Evolutionary conservation across 1,140 invertebrate genomes (phyloP), one percentile per base, ranked within the genome.

Genomic region (Lepidurus couesii): DNA sequence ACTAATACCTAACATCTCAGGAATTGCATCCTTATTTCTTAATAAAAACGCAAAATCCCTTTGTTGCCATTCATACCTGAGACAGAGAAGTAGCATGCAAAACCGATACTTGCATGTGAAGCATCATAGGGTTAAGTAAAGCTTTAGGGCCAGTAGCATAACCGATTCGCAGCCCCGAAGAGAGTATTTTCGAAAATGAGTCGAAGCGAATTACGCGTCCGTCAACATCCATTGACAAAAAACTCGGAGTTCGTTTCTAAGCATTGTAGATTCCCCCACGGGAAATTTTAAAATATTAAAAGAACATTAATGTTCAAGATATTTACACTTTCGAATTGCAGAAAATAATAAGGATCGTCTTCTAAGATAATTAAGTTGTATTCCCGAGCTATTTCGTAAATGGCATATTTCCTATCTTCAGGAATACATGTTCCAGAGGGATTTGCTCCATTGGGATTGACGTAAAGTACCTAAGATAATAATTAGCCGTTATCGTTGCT

Each of bases 311-410:
- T 76, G 0, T 24, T 34, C 47, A 43, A 80, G 76, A 73, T 34
- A 73, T 73, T 75, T 81, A 86, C 84, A 81, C 86, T 86, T 78
- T 84, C 85, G 83, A 91, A 94, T 82, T 92, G 90, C 81, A 94
- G 85, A 83, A 91, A 93, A 83, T 90, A 92, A 82, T 93, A 94
- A 2, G 93, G 91, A 86, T 94, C 92, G 82, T 94, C 93, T 83
- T 94, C 93, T 0, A 94, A 82, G 78, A 94, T 93, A 0, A 94
- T 81, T 43, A 94, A 89, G 85, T 94, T 89, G 83, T 92, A 93
- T 82, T 90, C 87, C 83, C 90, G 91, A 26, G 91, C 91, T 81
- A 94, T 88, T 80, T 88, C 86, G 82, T 95, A 95, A 44, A 94
- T 91, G 84, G 90, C 87, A 79, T 88, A 86, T 75, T 91, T 88